Evolutionary conservation across 2,113 vertebrate species (phyloP).

Genomic region (Toxotes jaculatrix): DNA sequence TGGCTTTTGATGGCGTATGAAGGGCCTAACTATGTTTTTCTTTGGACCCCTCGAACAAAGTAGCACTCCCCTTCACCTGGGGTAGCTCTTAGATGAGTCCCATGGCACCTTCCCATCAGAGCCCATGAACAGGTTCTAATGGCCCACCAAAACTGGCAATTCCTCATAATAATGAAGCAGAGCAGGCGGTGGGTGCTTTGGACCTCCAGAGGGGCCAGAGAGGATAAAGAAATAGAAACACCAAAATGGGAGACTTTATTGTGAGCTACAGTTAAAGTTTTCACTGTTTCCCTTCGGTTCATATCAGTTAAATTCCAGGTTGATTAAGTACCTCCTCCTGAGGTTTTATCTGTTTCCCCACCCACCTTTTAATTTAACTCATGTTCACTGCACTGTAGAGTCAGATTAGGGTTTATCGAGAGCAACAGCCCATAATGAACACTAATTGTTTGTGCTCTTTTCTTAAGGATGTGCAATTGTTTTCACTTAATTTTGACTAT

Average conservation of each 20-base stretch:
- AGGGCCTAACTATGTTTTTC: constrained; percentile 58
- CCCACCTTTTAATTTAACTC: constrained; percentile 39
- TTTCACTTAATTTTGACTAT: not conserved
- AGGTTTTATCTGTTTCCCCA: constrained; percentile 14
- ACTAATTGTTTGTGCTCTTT: constrained; percentile 1
- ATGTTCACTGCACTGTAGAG: constrained; percentile 10
- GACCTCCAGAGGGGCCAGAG: constrained; percentile 17
- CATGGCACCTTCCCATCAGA: constrained; percentile 48
- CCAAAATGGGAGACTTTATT: constrained; percentile 23
- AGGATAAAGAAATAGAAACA: constrained; percentile 14
- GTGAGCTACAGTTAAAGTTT: constrained; percentile 31
- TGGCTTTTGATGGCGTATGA: constrained; percentile 69
- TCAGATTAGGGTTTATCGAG: constrained; percentile 16
- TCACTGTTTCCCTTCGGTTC: constrained; percentile 28
- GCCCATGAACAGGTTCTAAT: constrained; percentile 55
- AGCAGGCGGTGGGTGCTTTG: constrained; percentile 11
- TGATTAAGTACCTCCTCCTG: constrained; percentile 25
- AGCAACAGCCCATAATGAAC: constrained; percentile 26
- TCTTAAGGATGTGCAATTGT: constrained; percentile 17
- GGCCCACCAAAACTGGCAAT: constrained; percentile 44
- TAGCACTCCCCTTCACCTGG: constrained; percentile 17
- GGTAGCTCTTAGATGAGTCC: constrained; percentile 45
- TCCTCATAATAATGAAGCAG: constrained; percentile 48
- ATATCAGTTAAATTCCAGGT: constrained; percentile 29
- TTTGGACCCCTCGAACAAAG: constrained; percentile 39